Base-by-base conservation (phyloP, 2,797 vertebrate genomes). In the Clarias platycephalus region DNA sequence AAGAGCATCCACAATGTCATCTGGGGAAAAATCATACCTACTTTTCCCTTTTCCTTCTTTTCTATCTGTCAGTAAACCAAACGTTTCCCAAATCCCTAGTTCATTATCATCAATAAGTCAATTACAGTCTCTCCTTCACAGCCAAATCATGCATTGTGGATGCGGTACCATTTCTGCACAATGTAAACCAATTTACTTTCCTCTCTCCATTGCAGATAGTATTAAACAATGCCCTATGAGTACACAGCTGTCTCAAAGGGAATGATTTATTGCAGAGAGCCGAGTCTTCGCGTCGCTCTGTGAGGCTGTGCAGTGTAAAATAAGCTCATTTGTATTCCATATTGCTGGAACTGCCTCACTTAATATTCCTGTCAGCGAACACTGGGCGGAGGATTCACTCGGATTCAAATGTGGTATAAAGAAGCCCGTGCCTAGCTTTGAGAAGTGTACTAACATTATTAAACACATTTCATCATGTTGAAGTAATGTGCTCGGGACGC, bases 261-360 rank as follows among this genome's bases (percentile, higher is more conserved):
- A 95, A 95, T 95, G 95, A 96, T 96, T 96, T 96, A 96, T 96
- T 95, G 95, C 95, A 93, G 94, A 95, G 94, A 93, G 91, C 94
- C 93, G 93, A 95, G 92, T 94, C 93, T 92, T 94, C 92, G 94
- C 91, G 87, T 95, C 87, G 92, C 93, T 95, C 95, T 94, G 93
- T 93, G 91, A 93, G 93, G 93, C 94, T 95, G 94, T 93, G 94
- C 94, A 91, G 93, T 95, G 93, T 94, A 95, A 95, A 95, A 95
- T 95, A 95, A 95, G 92, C 95, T 95, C 92, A 96, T 96, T 95
- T 96, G 96, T 96, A 96, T 96, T 96, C 95, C 94, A 95, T 96
- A 95, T 95, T 94, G 95, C 94, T 91, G 88, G 88, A 92, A 90
- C 93, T 92, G 92, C 93, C 93, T 91, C 91, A 92, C 94, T 96